phyloP scores from a whole-genome alignment of 2,888 invertebrate genomes.

The Oscheius sp. region DNA sequence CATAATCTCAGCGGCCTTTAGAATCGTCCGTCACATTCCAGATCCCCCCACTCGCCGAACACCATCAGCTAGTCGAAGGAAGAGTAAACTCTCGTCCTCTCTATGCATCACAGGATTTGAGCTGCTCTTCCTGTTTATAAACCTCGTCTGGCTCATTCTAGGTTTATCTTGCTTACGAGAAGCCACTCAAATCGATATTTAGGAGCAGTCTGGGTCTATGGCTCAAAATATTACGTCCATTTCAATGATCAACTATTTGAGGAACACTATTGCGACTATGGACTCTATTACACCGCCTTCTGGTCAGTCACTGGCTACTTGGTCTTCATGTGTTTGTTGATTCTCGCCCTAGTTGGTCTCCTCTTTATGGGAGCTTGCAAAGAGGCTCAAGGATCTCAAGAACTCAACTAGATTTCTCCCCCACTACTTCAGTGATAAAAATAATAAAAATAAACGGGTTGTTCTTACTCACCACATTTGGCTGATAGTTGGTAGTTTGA shows the following conservation, averaged over 20 bases:
- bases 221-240: constrained; percentile 53
- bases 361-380: constrained; percentile 49
- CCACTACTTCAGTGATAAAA: not conserved
- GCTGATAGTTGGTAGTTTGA: no score
- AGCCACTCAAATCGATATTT: constrained; percentile 21
- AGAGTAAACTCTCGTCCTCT: not conserved
- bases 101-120: constrained; percentile 52
- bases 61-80: not conserved
- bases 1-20: constrained; percentile 56
- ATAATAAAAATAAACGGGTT: not conserved
- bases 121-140: constrained; percentile 54
- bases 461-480: no score
- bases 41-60: constrained; percentile 33
- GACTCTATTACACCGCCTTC: constrained; percentile 55
- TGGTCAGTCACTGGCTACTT: constrained; percentile 43
- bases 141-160: constrained; percentile 63
- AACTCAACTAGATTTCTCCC: no score
- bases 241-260: constrained; percentile 57
- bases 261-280: constrained; percentile 57
- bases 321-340: constrained; percentile 49
- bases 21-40: constrained; percentile 57
- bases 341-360: constrained; percentile 53
- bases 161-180: no score
- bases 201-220: constrained; percentile 68
- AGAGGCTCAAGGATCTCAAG: constrained; percentile 25